phyloP scores from a whole-genome alignment of 2,888 invertebrate species.

The Amphipyra berbera region DNA sequence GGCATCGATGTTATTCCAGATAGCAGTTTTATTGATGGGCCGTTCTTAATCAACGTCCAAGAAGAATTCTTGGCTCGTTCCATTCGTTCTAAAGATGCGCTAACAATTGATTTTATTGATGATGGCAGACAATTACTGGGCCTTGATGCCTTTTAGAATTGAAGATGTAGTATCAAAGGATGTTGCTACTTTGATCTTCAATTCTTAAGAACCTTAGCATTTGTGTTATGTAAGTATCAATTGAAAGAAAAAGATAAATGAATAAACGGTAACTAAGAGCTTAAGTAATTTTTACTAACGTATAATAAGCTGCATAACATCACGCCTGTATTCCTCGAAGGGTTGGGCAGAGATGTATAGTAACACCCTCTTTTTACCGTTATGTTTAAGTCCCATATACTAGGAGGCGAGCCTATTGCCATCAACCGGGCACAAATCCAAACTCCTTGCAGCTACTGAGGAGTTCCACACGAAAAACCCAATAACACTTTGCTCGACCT shows the following conservation, averaged over 20 bases:
- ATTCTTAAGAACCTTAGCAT: not conserved
- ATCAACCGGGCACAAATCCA: no score
- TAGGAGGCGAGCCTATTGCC: no score
- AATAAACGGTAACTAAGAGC: no score
- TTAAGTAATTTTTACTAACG: no score
- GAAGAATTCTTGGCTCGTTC: constrained; percentile 67
- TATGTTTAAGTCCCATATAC: no score
- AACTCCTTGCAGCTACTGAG: no score
- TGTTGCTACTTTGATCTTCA: not conserved
- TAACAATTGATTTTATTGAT: constrained; percentile 60
- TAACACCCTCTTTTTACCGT: no score
- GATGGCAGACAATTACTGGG: constrained; percentile 51
- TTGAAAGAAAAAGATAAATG: no score
- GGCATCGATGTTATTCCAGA: constrained; percentile 77
- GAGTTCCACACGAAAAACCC: no score
- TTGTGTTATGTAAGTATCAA: not conserved
- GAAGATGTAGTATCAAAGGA: constrained; percentile 36
- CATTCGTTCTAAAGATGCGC: constrained; percentile 51
- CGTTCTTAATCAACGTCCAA: constrained; percentile 82
- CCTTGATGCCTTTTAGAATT: constrained; percentile 50
- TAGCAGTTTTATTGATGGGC: constrained; percentile 80
- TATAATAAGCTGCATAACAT: not conserved
- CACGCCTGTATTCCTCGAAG: no score
- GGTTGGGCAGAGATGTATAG: no score
- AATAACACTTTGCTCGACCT: no score